These are phyloP conservation scores for Sympetrum striolatum DNA, from an alignment of 2,888 invertebrate species.

Conservation along the genomic window DNA sequence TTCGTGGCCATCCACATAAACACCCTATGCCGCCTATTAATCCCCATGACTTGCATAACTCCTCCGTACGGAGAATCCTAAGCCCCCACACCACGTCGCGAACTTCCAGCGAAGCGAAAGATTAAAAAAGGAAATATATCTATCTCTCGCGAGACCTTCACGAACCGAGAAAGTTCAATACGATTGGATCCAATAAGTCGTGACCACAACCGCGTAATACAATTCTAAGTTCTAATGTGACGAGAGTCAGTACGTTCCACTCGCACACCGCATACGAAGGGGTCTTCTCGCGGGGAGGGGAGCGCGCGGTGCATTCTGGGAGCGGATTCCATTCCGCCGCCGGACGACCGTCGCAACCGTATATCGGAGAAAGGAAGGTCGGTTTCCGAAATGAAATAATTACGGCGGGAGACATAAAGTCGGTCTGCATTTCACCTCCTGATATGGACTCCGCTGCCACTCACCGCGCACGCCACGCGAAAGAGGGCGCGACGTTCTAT, in stretches of 20 bases:
- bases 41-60: not conserved
- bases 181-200: not conserved
- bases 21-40: not conserved
- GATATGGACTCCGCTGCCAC: too few species aligned
- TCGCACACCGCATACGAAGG: not conserved
- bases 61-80: not conserved
- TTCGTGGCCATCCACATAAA: too few species aligned
- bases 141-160: not conserved
- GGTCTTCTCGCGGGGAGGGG: not conserved
- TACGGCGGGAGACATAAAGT: too few species aligned
- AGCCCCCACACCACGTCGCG: not conserved
- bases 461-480: too few species aligned
- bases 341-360: not conserved
- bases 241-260: not conserved
- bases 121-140: not conserved
- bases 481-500: too few species aligned
- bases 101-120: not conserved
- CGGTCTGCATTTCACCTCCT: too few species aligned
- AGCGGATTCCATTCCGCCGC: not conserved
- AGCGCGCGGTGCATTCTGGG: not conserved
- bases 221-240: not conserved
- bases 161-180: not conserved
- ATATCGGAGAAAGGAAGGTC: too few species aligned
- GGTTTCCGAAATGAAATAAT: too few species aligned
- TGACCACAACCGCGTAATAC: not conserved